Conservation (phyloP, 2,797 vertebrate species). For the Iguana delicatissima region DNA sequence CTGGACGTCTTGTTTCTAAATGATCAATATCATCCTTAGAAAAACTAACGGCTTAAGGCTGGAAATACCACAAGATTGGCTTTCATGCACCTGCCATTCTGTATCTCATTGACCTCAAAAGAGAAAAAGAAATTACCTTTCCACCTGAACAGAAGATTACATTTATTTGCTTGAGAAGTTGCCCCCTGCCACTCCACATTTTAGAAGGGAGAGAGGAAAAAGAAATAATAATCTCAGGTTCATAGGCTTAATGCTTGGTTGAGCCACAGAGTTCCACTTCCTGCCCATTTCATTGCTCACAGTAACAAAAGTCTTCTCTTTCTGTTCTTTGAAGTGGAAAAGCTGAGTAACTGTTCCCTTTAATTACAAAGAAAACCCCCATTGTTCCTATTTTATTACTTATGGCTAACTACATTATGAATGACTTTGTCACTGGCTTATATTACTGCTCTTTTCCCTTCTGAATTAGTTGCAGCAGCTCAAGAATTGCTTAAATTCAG, state of each 20-base stretch:
- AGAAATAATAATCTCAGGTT: slow-evolving; percentile 77
- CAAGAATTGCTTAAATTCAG: neutral
- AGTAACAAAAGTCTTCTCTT: slow-evolving; percentile 83
- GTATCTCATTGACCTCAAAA: slow-evolving; percentile 69
- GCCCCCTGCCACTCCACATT: slow-evolving; percentile 25
- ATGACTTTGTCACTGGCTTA: slow-evolving; percentile 47
- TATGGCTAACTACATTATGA: slow-evolving; percentile 70
- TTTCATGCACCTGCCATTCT: slow-evolving; percentile 74
- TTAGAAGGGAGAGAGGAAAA: slow-evolving; percentile 28
- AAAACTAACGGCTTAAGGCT: slow-evolving; percentile 12
- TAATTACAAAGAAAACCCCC: slow-evolving; percentile 82
- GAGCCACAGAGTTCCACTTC: slow-evolving; percentile 77
- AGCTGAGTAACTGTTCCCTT: slow-evolving; percentile 78
- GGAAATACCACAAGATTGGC: slow-evolving; percentile 12
- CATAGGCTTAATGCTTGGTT: slow-evolving; percentile 79
- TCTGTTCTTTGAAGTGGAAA: slow-evolving; percentile 86
- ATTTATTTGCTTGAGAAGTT: slow-evolving; percentile 76
- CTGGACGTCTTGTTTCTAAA: slow-evolving; percentile 25
- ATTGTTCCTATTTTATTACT: slow-evolving; percentile 84
- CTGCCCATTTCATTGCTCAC: slow-evolving; percentile 74
- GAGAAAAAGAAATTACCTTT: slow-evolving; percentile 73
- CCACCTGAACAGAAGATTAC: slow-evolving; percentile 76
- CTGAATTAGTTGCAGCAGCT: slow-evolving; percentile 12
- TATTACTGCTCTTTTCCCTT: slow-evolving; percentile 41
- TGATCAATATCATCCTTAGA: neutral